A percentile compares a stretch with the other conserved stretches of the same genome.
Evolutionary conservation across 2,113 vertebrate species (phyloP).

Genomic region (Phrynosoma blainvillii): DNA sequence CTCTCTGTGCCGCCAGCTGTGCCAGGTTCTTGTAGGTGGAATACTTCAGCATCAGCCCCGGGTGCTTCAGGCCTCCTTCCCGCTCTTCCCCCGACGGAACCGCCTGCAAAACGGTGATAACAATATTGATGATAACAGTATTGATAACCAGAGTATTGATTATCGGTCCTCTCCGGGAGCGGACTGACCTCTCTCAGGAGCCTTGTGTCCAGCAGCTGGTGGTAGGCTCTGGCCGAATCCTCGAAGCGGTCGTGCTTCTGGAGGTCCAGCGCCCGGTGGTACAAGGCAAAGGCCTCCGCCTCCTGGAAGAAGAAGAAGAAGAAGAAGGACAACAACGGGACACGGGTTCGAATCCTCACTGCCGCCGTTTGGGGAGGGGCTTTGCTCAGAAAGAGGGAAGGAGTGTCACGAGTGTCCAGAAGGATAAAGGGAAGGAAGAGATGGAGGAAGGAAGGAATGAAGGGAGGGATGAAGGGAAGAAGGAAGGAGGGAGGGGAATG

Average conservation of each 20-base stretch:
- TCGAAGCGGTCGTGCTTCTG: slow-evolving; percentile 97
- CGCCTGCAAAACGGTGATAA: slow-evolving; percentile 76
- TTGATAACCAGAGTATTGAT: too few relatives aligned
- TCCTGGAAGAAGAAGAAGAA: slow-evolving; percentile 78
- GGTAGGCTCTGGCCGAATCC: slow-evolving; percentile 94
- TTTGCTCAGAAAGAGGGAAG: too few relatives aligned
- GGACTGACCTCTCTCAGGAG: slow-evolving; percentile 91
- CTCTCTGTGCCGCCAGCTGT: slow-evolving; percentile 86
- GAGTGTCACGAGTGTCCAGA: too few relatives aligned
- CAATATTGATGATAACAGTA: background rate
- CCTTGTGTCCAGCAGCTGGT: slow-evolving; percentile 92
- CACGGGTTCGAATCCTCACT: too few relatives aligned
- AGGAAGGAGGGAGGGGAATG: too few relatives aligned
- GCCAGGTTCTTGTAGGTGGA: slow-evolving; percentile 98
- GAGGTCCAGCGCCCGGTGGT: slow-evolving; percentile 96
- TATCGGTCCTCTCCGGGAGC: too few relatives aligned
- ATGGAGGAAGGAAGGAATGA: background rate
- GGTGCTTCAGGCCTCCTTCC: slow-evolving; percentile 89
- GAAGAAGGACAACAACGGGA: background rate
- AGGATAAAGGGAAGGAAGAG: too few relatives aligned
- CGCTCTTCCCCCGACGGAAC: slow-evolving; percentile 90
- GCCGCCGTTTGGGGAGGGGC: too few relatives aligned
- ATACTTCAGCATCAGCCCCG: slow-evolving; percentile 96
- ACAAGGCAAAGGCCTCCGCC: slow-evolving; percentile 96
- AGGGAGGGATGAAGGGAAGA: background rate